phyloP scores from a whole-genome alignment of 2,888 invertebrate genomes.

The Sympetrum striolatum region DNA sequence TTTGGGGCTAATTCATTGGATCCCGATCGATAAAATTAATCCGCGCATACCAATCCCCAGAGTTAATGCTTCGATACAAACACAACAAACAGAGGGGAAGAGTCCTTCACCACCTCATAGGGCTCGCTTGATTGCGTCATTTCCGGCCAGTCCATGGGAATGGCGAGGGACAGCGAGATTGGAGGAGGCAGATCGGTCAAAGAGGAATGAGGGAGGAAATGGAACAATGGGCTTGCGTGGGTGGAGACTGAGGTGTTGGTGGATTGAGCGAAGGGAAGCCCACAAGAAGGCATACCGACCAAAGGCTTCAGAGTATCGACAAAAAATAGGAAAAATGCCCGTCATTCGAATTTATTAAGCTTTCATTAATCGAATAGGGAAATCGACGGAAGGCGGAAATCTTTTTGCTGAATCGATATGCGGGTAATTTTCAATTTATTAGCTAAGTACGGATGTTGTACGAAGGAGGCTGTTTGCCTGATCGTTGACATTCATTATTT shows the following conservation, averaged over 20 bases:
- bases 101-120: not conserved
- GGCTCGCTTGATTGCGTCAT: not conserved
- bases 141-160: slow-evolving; percentile 14
- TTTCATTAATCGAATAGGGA: not conserved
- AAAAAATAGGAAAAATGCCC: not conserved
- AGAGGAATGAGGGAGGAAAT: slow-evolving; percentile 10
- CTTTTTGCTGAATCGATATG: not conserved
- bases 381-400: not conserved
- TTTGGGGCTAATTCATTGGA: too few relatives aligned
- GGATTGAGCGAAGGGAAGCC: not conserved
- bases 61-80: not conserved
- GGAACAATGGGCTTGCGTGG: slow-evolving; percentile 35
- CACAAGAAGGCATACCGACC: not conserved
- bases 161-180: not conserved
- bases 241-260: not conserved
- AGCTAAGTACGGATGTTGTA: not conserved
- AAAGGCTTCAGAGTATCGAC: not conserved
- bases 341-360: not conserved
- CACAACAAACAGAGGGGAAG: not conserved
- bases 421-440: not conserved
- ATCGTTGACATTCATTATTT: too few relatives aligned
- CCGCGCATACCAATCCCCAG: too few relatives aligned
- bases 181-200: not conserved
- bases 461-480: too few relatives aligned
- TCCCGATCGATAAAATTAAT: too few relatives aligned